Conservation (phyloP, 2,888 invertebrate genomes). For the Lydus trimaculatus region DNA sequence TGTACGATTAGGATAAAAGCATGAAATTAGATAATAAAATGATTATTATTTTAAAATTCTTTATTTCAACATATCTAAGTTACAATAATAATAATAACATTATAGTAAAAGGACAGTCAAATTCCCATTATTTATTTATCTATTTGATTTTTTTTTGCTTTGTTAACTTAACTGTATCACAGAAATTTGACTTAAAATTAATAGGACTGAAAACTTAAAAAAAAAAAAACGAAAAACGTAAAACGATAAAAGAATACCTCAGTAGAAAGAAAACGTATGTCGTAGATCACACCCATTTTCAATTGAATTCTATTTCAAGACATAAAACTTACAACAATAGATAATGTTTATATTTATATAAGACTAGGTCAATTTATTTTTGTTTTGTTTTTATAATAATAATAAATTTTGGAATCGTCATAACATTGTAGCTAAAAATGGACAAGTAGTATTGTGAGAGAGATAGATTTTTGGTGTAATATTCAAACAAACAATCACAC, state of each 20-base stretch:
- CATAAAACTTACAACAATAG: constrained; percentile 13
- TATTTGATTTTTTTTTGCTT: too few relatives aligned
- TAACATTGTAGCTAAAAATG: constrained; percentile 34
- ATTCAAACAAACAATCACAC: too few relatives aligned
- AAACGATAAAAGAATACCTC: constrained; percentile 10
- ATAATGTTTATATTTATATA: constrained; percentile 1
- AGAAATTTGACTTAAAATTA: constrained; percentile 52
- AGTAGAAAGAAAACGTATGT: not conserved
- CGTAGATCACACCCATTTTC: not conserved
- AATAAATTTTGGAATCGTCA: constrained; percentile 29
- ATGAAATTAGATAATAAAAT: too few relatives aligned
- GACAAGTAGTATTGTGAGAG: constrained; percentile 38
- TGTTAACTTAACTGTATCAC: constrained; percentile 46
- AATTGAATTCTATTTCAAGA: constrained; percentile 6
- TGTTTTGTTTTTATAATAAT: not conserved
- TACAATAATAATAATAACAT: constrained; percentile 3
- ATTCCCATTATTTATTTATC: constrained; percentile 32
- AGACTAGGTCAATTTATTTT: constrained; percentile 22
- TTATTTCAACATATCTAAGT: constrained; percentile 31
- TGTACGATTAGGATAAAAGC: too few relatives aligned
- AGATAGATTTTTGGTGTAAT: constrained; percentile 20
- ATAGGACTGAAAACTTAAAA: constrained; percentile 15
- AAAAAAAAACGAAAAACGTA: constrained; percentile 18
- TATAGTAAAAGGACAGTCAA: constrained; percentile 29
- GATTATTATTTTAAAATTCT: too few relatives aligned